Percentiles rank a stretch among this genome's conserved stretches.
These are phyloP conservation scores for Marmota monax DNA, from an alignment of 2,113 vertebrate genomes.

Conservation along the genomic window DNA sequence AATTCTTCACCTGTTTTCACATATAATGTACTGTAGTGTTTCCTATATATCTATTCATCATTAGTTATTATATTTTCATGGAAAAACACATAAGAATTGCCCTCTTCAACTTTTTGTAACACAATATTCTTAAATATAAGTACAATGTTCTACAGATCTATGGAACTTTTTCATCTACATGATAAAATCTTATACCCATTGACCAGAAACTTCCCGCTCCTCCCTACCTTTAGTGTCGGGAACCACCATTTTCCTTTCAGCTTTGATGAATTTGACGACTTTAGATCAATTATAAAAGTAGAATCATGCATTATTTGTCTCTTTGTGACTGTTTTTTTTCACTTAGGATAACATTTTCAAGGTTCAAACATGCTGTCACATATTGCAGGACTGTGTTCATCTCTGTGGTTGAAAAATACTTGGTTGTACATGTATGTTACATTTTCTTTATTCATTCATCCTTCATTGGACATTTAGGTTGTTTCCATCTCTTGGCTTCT, in stretches of 20 bases:
- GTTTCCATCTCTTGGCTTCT: neutral
- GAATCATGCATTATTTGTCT: neutral
- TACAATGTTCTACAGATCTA: neutral
- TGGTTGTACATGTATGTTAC: neutral
- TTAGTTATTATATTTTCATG: neutral
- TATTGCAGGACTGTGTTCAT: neutral
- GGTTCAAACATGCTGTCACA: neutral
- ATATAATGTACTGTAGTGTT: rapidly evolving
- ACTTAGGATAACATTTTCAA: neutral
- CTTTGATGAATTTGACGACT: neutral
- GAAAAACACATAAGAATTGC: neutral
- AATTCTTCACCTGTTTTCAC: neutral
- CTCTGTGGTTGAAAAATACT: neutral
- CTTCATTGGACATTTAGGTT: neutral
- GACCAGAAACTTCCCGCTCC: neutral
- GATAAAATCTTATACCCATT: neutral
- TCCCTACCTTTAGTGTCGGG: rapidly evolving
- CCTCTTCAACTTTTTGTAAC: neutral
- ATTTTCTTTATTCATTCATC: neutral
- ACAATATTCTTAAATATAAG: neutral
- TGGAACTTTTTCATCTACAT: neutral
- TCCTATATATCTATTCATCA: neutral
- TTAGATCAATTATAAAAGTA: neutral
- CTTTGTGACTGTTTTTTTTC: neutral
- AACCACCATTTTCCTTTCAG: neutral